Conservation (phyloP, 2,113 vertebrate species). For the Catharus minimus region DNA sequence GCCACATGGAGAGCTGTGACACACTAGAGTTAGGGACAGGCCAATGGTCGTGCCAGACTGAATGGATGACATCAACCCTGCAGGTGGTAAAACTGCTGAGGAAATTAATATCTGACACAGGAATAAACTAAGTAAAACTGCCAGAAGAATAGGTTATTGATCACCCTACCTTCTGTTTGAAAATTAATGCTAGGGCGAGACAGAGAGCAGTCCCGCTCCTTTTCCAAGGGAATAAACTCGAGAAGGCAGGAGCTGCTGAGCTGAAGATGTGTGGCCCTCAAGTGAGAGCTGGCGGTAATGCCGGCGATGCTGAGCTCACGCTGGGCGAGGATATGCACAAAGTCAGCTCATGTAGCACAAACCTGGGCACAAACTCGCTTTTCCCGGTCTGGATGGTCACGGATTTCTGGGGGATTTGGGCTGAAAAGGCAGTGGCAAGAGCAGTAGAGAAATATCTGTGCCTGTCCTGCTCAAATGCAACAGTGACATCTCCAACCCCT, state of each 20-base stretch:
- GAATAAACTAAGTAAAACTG: constrained; percentile 3
- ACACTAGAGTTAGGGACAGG: not conserved
- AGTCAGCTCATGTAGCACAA: not conserved
- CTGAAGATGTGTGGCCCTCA: not conserved
- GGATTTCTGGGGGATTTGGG: not conserved
- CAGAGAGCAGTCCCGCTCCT: not conserved
- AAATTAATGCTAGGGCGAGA: not conserved
- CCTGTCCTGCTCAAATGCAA: not conserved
- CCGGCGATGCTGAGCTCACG: fast-evolving
- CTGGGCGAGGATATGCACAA: fast-evolving
- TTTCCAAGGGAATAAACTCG: not conserved
- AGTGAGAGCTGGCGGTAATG: not conserved
- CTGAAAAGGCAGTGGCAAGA: not conserved
- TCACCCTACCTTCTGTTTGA: not conserved
- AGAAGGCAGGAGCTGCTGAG: not conserved
- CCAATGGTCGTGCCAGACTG: fast-evolving
- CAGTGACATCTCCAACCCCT: not conserved
- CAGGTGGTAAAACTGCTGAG: not conserved
- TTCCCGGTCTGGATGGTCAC: not conserved
- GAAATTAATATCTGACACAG: not conserved
- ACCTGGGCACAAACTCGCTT: fast-evolving
- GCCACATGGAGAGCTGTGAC: not conserved
- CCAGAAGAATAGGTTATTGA: constrained; percentile 11
- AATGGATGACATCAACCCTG: not conserved
- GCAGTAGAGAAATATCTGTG: not conserved